Conservation (phyloP, 1,140 invertebrate genomes). For the Rhyacophila brunnea region DNA sequence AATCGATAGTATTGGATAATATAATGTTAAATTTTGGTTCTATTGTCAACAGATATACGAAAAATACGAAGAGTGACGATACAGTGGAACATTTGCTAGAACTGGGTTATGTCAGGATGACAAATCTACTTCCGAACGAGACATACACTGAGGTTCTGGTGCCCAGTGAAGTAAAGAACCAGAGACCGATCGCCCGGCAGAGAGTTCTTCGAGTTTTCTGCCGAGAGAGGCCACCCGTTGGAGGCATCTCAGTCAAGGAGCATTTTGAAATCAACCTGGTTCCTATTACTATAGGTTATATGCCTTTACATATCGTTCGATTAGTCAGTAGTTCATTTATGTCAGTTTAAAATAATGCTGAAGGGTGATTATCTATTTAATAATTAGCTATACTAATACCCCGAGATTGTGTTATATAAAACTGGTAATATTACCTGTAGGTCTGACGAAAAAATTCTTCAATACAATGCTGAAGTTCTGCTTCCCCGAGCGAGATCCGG, state of each 20-base stretch:
- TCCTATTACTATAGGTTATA: constrained; percentile 81
- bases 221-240: constrained; percentile 87
- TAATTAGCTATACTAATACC: too few species aligned
- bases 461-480: constrained; percentile 97
- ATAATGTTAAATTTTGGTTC: too few species aligned
- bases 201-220: constrained; percentile 85
- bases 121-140: constrained; percentile 92
- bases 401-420: too few species aligned
- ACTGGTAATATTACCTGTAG: too few species aligned
- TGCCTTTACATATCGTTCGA: too few species aligned
- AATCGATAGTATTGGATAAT: too few species aligned
- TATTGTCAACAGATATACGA: constrained; percentile 77
- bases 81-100: constrained; percentile 96
- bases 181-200: constrained; percentile 86
- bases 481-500: constrained; percentile 94
- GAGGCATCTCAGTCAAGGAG: constrained; percentile 97
- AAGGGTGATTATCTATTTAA: too few species aligned
- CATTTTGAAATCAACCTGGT: constrained; percentile 97
- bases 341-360: too few species aligned
- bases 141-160: constrained; percentile 90
- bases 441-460: constrained; percentile 95
- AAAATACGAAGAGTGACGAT: constrained; percentile 94
- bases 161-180: constrained; percentile 83
- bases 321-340: too few species aligned
- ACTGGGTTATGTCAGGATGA: constrained; percentile 94